A percentile compares a stretch with the other conserved stretches of the same genome.
Conservation (phyloP, 2,888 invertebrate genomes). For the Onthophagus sagittarius region DNA sequence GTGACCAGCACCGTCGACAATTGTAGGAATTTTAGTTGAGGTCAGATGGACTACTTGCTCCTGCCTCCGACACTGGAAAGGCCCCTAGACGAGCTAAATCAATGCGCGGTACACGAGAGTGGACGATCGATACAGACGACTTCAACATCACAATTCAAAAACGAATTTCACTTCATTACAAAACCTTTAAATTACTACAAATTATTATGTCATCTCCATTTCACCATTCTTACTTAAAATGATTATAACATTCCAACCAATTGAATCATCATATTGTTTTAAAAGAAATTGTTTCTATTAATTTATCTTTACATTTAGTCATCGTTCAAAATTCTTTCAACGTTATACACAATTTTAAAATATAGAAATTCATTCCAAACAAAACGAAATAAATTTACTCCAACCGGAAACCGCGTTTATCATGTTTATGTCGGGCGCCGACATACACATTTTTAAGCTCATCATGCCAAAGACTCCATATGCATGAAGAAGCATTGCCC, state of each 20-base stretch:
- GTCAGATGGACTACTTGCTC: background rate
- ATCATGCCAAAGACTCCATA: background rate
- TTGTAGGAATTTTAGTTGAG: background rate
- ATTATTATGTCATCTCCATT: background rate
- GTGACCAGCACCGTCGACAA: background rate
- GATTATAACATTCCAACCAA: background rate
- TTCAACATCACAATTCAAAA: background rate
- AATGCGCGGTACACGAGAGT: background rate
- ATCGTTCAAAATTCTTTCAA: background rate
- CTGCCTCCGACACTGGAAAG: background rate
- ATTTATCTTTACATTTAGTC: background rate
- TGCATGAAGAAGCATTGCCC: background rate
- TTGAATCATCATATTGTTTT: background rate
- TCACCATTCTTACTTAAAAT: background rate
- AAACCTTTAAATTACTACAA: background rate
- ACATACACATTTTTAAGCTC: background rate
- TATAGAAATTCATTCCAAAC: background rate
- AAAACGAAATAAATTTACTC: background rate
- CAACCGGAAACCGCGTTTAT: background rate
- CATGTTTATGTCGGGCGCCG: background rate
- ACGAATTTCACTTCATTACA: background rate
- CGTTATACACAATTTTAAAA: too few species aligned
- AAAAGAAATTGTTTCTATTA: background rate
- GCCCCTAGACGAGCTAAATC: background rate
- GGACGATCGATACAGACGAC: background rate